Base-by-base conservation (phyloP, 2,888 invertebrate genomes). In the Lithophane leautieri region DNA sequence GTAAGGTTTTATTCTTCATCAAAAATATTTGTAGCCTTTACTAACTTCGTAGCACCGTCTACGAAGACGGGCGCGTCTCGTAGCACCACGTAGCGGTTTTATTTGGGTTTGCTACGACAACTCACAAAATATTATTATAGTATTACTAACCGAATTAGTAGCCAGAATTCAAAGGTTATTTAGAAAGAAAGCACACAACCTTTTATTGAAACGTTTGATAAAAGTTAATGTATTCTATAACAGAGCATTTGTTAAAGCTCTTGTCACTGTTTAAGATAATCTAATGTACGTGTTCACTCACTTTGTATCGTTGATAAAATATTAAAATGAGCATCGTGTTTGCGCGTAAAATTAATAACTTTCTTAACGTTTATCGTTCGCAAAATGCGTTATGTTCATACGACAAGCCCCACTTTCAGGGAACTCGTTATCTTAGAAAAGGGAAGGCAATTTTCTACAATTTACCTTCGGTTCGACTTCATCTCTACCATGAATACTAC, bases 391-490 rank as follows among this genome's bases (percentile, higher is more conserved):
- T 82, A 82, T 70, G 75, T 69, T 87, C 84, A 82, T 75, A 87
- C 82, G 84, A 86, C 85, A 86, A 85, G 85, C 83, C 85, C 82
- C 83, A 77, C 75, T 86, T 87, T 82, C 84, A 82, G 81, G 79
- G 82, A 86, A 86, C 91, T 91, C 90, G 87, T 92, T 92, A 92
- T 91, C 89, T 87, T 72, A 83, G 87, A 85, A 84, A 89, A 86
- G 88, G 86, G 83, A 87, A 86, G 86, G 87, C 91, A 92, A 93
- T 94, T 94, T 93, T 91, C 92, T 91, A 86, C 90, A 91, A 92
- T 92, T 93, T 92, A 89, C 88, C 89, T 89, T 89, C 85, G 86
- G 83, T 82, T 84, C 79, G 76, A 82, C 76, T 89, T 88, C 82
- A 89, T 86, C 87, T 89, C 85, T 89, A 87, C 84, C 86, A 82